A percentile compares a stretch with the other conserved stretches of the same genome.
Evolutionary conservation across 2,888 invertebrate species (phyloP).

Genomic region (Trachelus troglodyta): DNA sequence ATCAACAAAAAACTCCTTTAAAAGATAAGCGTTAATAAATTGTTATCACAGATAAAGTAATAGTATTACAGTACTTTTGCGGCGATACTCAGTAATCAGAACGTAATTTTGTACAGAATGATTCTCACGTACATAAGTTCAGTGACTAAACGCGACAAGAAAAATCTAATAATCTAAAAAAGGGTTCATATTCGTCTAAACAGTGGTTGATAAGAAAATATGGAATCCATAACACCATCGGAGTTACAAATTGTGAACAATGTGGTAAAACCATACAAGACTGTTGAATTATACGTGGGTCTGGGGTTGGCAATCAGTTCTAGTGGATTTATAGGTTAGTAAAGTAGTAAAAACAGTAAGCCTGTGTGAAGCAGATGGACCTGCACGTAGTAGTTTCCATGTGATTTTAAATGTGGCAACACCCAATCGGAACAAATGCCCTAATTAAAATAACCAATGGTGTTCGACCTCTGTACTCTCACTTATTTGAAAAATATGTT

Average conservation of each 20-base stretch:
- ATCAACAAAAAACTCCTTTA: not conserved
- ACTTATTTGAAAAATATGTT: not conserved
- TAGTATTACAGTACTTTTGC: not conserved
- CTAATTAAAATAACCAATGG: not conserved
- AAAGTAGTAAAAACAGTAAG: conserved; percentile 6
- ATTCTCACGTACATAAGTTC: not conserved
- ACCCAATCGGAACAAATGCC: not conserved
- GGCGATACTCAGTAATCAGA: not conserved
- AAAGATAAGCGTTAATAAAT: not conserved
- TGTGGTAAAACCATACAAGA: conserved; percentile 32
- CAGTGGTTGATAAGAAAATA: not conserved
- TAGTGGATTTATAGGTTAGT: conserved; percentile 82
- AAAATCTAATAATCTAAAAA: not conserved
- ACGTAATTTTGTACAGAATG: not conserved
- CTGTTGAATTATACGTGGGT: conserved; percentile 76
- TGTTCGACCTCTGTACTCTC: not conserved
- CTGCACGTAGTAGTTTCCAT: not conserved
- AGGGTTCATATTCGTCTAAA: not conserved
- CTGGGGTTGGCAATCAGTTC: conserved; percentile 82
- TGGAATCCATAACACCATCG: not conserved
- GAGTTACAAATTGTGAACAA: not conserved
- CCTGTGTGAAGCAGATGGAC: conserved; percentile 14
- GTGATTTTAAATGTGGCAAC: not conserved
- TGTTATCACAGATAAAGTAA: not conserved
- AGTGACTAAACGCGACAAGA: not conserved